These are phyloP conservation scores for Eurois occulta DNA, from an alignment of 2,888 invertebrate species.

Conservation along the genomic window DNA sequence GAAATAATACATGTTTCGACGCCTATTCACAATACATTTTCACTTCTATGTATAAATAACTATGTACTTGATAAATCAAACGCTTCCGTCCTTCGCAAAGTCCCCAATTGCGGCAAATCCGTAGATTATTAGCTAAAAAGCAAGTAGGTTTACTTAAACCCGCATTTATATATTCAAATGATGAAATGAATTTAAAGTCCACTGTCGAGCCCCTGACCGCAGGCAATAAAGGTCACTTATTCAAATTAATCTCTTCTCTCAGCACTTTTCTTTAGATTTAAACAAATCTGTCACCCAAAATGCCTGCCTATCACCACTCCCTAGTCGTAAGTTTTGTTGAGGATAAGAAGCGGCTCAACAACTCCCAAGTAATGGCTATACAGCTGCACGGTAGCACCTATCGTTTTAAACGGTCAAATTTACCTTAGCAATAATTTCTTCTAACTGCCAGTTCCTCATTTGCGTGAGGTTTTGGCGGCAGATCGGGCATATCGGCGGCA, in stretches of 20 bases:
- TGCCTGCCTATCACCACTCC: neutral
- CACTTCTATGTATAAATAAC: neutral
- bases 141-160: too few species aligned
- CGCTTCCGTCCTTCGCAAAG: neutral
- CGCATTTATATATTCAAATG: too few species aligned
- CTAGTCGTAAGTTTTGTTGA: neutral
- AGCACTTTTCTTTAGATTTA: neutral
- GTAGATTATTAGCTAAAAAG: too few species aligned
- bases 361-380: neutral
- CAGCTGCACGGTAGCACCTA: neutral
- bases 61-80: neutral
- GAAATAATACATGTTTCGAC: neutral
- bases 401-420: neutral
- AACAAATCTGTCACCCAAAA: neutral
- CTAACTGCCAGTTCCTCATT: conserved; percentile 86
- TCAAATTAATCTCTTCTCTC: neutral
- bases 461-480: conserved; percentile 86
- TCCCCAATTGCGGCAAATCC: neutral
- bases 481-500: conserved; percentile 83
- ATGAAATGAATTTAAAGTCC: too few species aligned
- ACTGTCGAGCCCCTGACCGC: too few species aligned
- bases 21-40: neutral
- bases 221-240: neutral
- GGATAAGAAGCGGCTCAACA: neutral
- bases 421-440: conserved; percentile 83